Base-by-base conservation (phyloP, 2,888 invertebrate species). In the Abrostola tripartita region DNA sequence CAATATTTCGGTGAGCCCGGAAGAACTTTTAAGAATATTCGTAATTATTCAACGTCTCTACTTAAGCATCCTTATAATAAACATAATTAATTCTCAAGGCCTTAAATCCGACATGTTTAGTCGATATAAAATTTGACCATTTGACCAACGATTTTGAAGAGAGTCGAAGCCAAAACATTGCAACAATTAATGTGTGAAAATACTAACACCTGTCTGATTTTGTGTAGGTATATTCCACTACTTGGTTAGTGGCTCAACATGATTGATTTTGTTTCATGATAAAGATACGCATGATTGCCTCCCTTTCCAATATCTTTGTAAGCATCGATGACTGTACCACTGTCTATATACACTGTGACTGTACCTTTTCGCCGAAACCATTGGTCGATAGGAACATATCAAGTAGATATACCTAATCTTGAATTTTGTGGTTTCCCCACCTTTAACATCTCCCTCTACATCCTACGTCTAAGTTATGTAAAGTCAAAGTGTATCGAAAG, bases 31-130 rank as follows among this genome's bases (percentile, higher is more conserved):
- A 24, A 24, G 11, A 36, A 40, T 55, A 65, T 37, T 10, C 52
- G 42, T 65, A 52, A 52, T 12, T 12, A 71, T 60, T 65, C 52
- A 69, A 56, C 56, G 49, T 36, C 66, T 49, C 8, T 52, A 56
- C 40, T n/a, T 49, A 52, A 53, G 57, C 38, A 36, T 49, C 41
- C 58, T 58, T 49, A 52, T 47, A 47, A 24, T 52, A 24, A 10
- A 24, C 38, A 40, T 52, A 68, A 52, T 54, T 53, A 55, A 58
- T 35, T 60, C 11, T 56, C 61, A 62, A 65, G 61, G 51, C 9
- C 57, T 56, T 53, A 57, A 54, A 68, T 73, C 44, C 52, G 61
- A 36, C 7, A 57, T 54, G 36, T 14, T 58, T 41, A 52, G 47
- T 63, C 37, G n/a, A 8, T 24, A 24, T 24, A 24, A 24, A 24